Percentiles rank a stretch among this genome's conserved stretches.
Conservation (phyloP, 2,797 vertebrate genomes). For the Cirrhinus mrigala region DNA sequence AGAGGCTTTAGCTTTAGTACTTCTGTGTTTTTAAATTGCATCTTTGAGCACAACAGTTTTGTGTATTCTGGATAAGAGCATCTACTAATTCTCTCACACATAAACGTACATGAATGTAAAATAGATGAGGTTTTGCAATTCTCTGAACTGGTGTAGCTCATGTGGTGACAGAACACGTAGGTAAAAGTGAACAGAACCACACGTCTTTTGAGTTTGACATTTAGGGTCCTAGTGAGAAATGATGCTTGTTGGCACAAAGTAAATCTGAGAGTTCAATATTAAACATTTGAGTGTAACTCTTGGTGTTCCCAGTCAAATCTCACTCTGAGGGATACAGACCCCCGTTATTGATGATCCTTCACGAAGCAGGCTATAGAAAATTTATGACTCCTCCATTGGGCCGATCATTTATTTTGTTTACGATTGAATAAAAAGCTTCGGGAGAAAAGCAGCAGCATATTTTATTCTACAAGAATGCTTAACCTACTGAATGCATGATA, state of each 20-base stretch:
- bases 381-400: slow-evolving; percentile 62
- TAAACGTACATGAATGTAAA: not conserved
- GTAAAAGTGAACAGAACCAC: slow-evolving; percentile 5
- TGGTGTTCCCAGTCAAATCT: slow-evolving; percentile 32
- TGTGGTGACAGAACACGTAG: not conserved
- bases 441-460: slow-evolving; percentile 47
- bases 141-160: not conserved
- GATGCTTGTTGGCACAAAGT: slow-evolving; percentile 9
- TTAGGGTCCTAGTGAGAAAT: slow-evolving; percentile 9
- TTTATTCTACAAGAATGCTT: slow-evolving; percentile 38
- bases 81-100: not conserved
- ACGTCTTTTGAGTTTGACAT: slow-evolving; percentile 30
- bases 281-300: slow-evolving; percentile 37
- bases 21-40: not conserved
- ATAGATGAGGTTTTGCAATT: not conserved
- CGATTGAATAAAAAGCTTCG: slow-evolving; percentile 62
- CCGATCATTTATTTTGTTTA: slow-evolving; percentile 65
- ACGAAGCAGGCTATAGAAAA: slow-evolving; percentile 60
- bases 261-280: slow-evolving; percentile 40
- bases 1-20: not conserved
- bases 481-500: not conserved
- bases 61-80: not conserved
- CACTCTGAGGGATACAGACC: slow-evolving; percentile 40
- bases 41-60: not conserved
- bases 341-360: slow-evolving; percentile 68